Base-by-base conservation (phyloP, 2,888 invertebrate genomes). In the Hypolimnas misippus region DNA sequence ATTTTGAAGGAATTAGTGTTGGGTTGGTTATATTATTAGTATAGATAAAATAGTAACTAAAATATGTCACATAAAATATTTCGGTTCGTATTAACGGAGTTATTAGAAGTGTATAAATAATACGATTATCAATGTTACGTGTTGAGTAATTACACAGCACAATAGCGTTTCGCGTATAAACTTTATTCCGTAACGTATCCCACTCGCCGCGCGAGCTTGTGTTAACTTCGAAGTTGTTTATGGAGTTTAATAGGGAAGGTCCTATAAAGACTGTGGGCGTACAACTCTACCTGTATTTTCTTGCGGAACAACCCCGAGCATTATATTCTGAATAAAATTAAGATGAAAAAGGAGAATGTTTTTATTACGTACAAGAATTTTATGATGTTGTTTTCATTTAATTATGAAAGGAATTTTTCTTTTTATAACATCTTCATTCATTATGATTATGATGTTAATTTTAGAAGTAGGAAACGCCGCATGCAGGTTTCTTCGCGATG, bases 361-460 rank as follows among this genome's bases (percentile, higher is more conserved):
- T 46, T 21, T n/a, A 21, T 46, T 21, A 19, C 44, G 19, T 5
- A 19, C 44, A 19, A 21, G 25, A 25, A 17, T n/a, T 46, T 21
- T 10, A 46, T n/a, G 19, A 19, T 12, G 8, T 46, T 46, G 44
- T 46, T 46, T 46, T 46, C 44, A 12, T 46, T 46, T 46, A 19
- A 46, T 46, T 46, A 19, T 19, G 44, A 46, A 46, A 46, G 6
- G 21, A 21, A 16, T n/a, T 19, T 12, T 21, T 44, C n/a, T 21
- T n/a, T 19, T 44, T 17, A 44, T 21, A 46, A 46, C 21, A 21
- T 21, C 12, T 21, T 19, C 19, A 5, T 4, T 19, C 17, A 10
- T 4, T 19, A 4, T 44, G 12, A n/a, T 19, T 10, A 44, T 19
- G 33, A 33, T 33, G 33, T 8, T 33, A 35, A 38, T 38, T n/a